These are phyloP conservation scores for Meliscaeva auricollis DNA, from an alignment of 2,888 invertebrate species.

Conservation along the genomic window DNA sequence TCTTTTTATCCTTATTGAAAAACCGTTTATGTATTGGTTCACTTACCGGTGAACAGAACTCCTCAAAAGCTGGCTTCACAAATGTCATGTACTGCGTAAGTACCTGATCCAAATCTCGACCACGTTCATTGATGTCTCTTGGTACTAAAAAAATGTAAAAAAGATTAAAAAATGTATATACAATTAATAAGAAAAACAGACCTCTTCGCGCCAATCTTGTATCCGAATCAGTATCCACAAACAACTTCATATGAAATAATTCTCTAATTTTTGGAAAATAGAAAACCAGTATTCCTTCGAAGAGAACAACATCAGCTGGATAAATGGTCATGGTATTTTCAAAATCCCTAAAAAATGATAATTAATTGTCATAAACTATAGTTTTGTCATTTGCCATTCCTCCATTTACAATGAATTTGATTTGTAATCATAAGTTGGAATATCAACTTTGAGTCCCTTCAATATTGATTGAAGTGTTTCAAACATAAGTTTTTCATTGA, in stretches of 20 bases:
- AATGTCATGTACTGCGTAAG: slow-evolving; percentile 98
- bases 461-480: slow-evolving; percentile 92
- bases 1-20: too few species aligned
- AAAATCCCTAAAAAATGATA: slow-evolving; percentile 84
- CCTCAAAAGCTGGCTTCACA: slow-evolving; percentile 99
- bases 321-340: slow-evolving; percentile 92
- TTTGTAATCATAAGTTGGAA: slow-evolving; percentile 97
- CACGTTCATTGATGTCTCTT: slow-evolving; percentile 97
- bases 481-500: slow-evolving; percentile 94
- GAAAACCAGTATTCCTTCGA: slow-evolving; percentile 99
- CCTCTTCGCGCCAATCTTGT: slow-evolving; percentile 97
- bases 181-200: slow-evolving; percentile 81
- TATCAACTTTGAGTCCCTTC: slow-evolving; percentile 93
- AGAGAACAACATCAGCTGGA: slow-evolving; percentile 97
- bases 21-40: not conserved
- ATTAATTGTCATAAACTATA: not conserved
- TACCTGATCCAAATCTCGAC: slow-evolving; percentile 96
- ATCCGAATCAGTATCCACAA: slow-evolving; percentile 99
- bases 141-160: slow-evolving; percentile 91
- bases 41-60: slow-evolving; percentile 97
- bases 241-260: slow-evolving; percentile 99
- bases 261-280: slow-evolving; percentile 97
- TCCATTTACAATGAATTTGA: slow-evolving; percentile 92
- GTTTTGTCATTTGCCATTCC: too few species aligned
- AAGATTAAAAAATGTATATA: not conserved